Base-by-base conservation (phyloP, 2,113 vertebrate genomes). In the Nycticryphes semicollaris region DNA sequence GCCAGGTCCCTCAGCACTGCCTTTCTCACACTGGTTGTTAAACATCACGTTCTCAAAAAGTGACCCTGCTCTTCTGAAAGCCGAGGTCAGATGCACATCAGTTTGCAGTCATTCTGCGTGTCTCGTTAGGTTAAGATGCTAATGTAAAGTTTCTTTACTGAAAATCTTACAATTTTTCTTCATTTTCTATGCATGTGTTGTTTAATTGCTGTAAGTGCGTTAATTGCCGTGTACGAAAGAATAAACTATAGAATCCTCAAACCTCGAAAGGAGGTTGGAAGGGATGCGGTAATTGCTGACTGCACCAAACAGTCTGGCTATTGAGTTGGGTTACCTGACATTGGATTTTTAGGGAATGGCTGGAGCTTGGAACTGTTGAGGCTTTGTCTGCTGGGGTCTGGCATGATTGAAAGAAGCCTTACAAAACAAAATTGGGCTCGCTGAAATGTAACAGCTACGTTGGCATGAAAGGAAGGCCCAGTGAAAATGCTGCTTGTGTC, bases 331-430 rank as follows among this genome's bases (percentile, higher is more conserved):
- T 86, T 96, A 96, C 96, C 94, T 97, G 95, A 83, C 95, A 92
- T 69, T 2, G 63, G n/a, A 45, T 96, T 95, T 39, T 93, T 83
- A 63, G 90, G 94, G 67, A 86, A 88, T 54, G 72, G 19, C 83
- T 88, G 72, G 50, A 86, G 75, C 79, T 92, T 88, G 69, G 93
- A 94, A 96, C 96, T 96, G 84, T 96, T 95, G 93, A 72, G 93
- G 91, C 95, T 96, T 96, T 97, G 95, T 97, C 93, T 92, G n/a
- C 89, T 91, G 91, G 93, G 87, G 81, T 96, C 89, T 97, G 95
- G 91, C 56, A 3, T 94, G 91, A 74, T 92, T 97, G 94, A 97
- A 95, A 96, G 94, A 91, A 94, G 84, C 87, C 74, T 96, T 95
- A 79, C 93, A 78, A 87, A 95, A 92, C 56, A 68, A 91, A 93